Evolutionary conservation across 1,140 invertebrate species (phyloP), one percentile per base, ranked within the genome.

Genomic region (Coenobita brevimanus): DNA sequence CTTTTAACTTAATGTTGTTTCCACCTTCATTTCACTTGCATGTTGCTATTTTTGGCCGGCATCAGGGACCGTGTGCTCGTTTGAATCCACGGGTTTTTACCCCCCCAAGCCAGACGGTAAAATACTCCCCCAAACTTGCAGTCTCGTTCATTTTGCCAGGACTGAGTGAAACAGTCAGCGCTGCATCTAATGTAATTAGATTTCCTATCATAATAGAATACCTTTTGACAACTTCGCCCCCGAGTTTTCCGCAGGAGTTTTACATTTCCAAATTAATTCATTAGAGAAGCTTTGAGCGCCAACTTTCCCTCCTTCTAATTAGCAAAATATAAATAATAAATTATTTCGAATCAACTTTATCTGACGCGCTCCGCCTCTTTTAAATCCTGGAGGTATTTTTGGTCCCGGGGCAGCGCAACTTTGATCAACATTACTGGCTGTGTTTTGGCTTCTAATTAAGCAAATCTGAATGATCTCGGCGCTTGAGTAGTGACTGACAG

Each of bases 181-280:
- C 84, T 57, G 84, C 84, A 80, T 87, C 84, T 87, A 87, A 87
- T 87, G 84, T 87, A 87, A 87, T 87, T 87, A 87, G 84, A 87
- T 87, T 87, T 87, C 84, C 84, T 87, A 87, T 87, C 84, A 87
- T 87, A 87, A 87, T 87, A 87, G 84, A 87, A 87, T 87, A 87
- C 84, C 84, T 87, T 87, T 87, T 87, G 84, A 87, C 84, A 87
- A 87, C 84, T 87, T 87, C 69, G 84, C 79, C 46, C 46, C 46
- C 84, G 76, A 87, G 84, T 87, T 87, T 87, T 87, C 84, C 76
- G 84, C 84, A 73, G 38, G 84, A 87, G 76, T 87, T 87, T 87
- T 87, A 87, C 79, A 80, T 87, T 87, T 87, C 84, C 64, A 87
- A 87, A 87, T 87, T 87, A 87, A 87, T 87, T 87, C 84, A 87